Conservation (phyloP, 2,888 invertebrate species). For the Barypeithes pellucidus region DNA sequence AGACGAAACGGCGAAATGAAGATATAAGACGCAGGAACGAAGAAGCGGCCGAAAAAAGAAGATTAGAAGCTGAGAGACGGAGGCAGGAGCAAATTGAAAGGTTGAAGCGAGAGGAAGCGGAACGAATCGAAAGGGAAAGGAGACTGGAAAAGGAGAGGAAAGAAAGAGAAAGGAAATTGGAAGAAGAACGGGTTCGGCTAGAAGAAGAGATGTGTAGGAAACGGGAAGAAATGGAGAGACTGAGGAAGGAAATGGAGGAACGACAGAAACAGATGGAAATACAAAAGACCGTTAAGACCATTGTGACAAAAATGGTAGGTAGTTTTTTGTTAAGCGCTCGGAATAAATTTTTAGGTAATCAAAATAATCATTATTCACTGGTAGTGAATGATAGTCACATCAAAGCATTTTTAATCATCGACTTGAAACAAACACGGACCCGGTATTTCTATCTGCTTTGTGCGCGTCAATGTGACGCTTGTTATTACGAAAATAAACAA, state of each 20-base stretch:
- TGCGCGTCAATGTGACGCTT: too few species aligned
- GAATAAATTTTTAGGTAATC: too few species aligned
- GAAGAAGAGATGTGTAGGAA: conserved; percentile 53
- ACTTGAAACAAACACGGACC: too few species aligned
- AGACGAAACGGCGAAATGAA: conserved; percentile 37
- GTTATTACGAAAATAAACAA: too few species aligned
- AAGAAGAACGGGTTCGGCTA: conserved; percentile 55
- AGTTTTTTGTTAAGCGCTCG: background rate
- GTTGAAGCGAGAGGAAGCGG: conserved; percentile 49
- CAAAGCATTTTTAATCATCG: too few species aligned
- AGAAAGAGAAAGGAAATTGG: conserved; percentile 56
- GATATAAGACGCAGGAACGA: conserved; percentile 52
- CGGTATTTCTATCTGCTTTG: too few species aligned
- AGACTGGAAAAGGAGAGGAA: conserved; percentile 54
- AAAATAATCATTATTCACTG: too few species aligned
- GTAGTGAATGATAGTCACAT: too few species aligned
- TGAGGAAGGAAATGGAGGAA: conserved; percentile 57
- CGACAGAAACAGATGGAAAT: conserved; percentile 59
- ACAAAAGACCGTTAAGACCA: conserved; percentile 61
- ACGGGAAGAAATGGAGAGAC: conserved; percentile 57
- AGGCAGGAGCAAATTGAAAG: conserved; percentile 51
- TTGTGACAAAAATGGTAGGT: conserved; percentile 65
- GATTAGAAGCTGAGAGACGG: conserved; percentile 52
- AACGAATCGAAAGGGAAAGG: conserved; percentile 48
- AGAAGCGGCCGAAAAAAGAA: conserved; percentile 50